Base-by-base conservation (phyloP, 1,140 invertebrate species). In the Oncopeltus fasciatus region DNA sequence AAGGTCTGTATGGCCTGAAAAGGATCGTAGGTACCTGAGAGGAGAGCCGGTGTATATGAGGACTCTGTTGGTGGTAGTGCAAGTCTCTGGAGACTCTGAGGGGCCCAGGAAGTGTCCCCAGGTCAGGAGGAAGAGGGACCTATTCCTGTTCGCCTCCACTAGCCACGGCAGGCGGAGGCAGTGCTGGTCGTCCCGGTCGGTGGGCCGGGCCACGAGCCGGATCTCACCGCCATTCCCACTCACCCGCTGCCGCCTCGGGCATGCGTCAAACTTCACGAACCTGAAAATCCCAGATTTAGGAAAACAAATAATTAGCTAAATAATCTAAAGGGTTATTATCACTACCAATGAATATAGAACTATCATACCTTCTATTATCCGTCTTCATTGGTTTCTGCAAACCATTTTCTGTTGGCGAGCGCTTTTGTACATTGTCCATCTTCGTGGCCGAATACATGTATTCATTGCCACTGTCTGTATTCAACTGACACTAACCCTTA, bases 141-240 rank as follows among this genome's bases (percentile, higher is more conserved):
- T 81, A 56, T 81, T 82, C 64, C 85, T 81, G 65, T 84, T 81
- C 1, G 85, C 85, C 69, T 88, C 85, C 57, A 88, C 84, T 0
- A 88, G 71, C 86, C 86, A 88, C 0, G 86, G 85, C 67, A 85
- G 81, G 68, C 85, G 82, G 24, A 83, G 77, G 70, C 85, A 87
- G 28, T 77, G 57, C 72, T 75, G 0, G 74, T 77, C 20, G 76
- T 74, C 16, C 71, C 74, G 61, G 8, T 76, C 26, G 72, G 69
- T 69, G n/a, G 74, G 65, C 0, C 74, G 77, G 53, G 74, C 76
- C 11, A 73, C 71, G 5, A 83, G 68, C 2, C 80, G 77, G 59
- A 83, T 86, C 73, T 87, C 85, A 4, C 85, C 86, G 67, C 85
- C 86, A 20, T 82, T 82, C 2, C 84, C 85, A 64, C 80, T 72